Evolutionary conservation across 2,888 invertebrate genomes (phyloP).

Genomic region (Pammene aurita): DNA sequence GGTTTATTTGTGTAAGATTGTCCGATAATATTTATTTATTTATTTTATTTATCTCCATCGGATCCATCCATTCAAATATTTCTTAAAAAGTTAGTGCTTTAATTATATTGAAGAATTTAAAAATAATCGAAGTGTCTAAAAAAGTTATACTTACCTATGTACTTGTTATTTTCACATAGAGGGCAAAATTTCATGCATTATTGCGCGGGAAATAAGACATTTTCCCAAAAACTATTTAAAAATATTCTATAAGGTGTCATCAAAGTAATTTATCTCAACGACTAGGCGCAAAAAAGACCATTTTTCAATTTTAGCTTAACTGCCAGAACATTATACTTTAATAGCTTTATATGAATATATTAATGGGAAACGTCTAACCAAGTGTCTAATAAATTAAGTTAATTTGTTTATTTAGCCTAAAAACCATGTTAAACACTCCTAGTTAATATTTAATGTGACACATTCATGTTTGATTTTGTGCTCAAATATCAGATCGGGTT

Average conservation of each 20-base stretch:
- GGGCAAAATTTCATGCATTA: too few species aligned
- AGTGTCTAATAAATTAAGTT: conserved; percentile 23
- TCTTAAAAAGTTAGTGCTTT: too few species aligned
- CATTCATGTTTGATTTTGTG: conserved; percentile 1
- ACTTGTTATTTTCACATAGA: too few species aligned
- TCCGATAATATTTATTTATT: too few species aligned
- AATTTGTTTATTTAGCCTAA: conserved; percentile 37
- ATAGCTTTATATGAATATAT: conserved; percentile 19
- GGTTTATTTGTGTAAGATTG: too few species aligned
- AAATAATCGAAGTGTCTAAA: too few species aligned
- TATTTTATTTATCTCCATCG: too few species aligned
- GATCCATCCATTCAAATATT: too few species aligned
- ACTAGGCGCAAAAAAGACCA: background rate
- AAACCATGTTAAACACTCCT: conserved; percentile 29
- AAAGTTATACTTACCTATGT: too few species aligned
- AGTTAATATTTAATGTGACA: conserved; percentile 32
- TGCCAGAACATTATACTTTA: conserved; percentile 18
- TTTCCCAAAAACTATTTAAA: too few species aligned
- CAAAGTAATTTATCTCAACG: background rate
- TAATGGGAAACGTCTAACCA: conserved; percentile 12
- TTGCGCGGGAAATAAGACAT: too few species aligned
- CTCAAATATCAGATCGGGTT: background rate
- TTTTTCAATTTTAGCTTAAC: conserved; percentile 8
- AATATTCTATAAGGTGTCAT: background rate
- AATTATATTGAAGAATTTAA: too few species aligned